Evolutionary conservation across 2,888 invertebrate genomes (phyloP).

Genomic region (Macrosoma leucophasiata): DNA sequence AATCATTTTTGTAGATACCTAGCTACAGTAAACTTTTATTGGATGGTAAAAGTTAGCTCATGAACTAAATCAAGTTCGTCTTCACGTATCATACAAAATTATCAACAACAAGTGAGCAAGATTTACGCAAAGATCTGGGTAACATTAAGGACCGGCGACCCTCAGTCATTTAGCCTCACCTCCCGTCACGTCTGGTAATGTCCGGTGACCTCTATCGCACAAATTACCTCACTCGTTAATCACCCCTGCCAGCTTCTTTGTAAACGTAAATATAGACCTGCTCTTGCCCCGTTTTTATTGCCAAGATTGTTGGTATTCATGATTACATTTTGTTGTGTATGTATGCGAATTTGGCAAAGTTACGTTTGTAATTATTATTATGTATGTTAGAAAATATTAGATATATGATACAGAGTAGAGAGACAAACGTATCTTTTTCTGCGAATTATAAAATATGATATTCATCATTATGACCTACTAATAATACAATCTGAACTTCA

Average conservation of each 20-base stretch:
- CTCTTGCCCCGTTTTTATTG: neutral
- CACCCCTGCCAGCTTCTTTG: constrained; percentile 22
- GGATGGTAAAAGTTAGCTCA: neutral
- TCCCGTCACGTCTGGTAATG: constrained; percentile 30
- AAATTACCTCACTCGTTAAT: constrained; percentile 42
- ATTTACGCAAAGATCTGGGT: too few species aligned
- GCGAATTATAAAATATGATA: too few species aligned
- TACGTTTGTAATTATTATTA: too few species aligned
- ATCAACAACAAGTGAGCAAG: neutral
- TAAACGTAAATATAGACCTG: constrained; percentile 8
- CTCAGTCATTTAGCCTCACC: constrained; percentile 8
- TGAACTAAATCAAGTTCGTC: neutral
- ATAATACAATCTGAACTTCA: too few species aligned
- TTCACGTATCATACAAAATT: neutral
- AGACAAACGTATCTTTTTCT: neutral
- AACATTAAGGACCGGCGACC: too few species aligned
- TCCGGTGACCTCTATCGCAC: constrained; percentile 31
- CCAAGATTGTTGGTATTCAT: neutral
- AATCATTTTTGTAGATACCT: neutral
- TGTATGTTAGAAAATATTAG: too few species aligned
- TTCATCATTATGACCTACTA: too few species aligned
- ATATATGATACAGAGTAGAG: too few species aligned
- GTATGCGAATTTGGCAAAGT: too few species aligned
- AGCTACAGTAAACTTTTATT: neutral
- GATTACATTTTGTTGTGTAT: too few species aligned